Evolutionary conservation across 2,888 invertebrate genomes (phyloP), one percentile per base, ranked within the genome.

Genomic region (Dasypogon diadema): DNA sequence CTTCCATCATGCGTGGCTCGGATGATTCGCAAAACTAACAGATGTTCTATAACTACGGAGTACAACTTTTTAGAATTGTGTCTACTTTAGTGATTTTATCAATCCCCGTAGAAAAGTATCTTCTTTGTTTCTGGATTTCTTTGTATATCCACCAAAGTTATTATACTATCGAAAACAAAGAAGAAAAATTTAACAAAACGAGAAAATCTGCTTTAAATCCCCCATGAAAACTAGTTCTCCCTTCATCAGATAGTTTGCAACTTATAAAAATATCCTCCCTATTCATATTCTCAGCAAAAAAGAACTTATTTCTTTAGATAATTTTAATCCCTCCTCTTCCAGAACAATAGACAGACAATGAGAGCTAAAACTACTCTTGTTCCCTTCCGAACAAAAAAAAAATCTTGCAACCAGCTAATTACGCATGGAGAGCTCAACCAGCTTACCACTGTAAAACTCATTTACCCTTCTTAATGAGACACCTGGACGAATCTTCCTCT

Each of bases 401-500:
- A 42, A 12, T n/a, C 42, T 42, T 6, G 42, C 42, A 42, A 42
- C 42, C 12, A 42, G 42, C 42, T 42, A 42, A 42, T 42, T 42
- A 42, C 42, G 42, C 42, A 42, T 42, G 12, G n/a, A 42, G 42
- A 42, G 42, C 42, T 42, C 10, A 42, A 42, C 42, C 42, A 42
- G n/a, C 42, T 42, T 42, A 42, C 42, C 42, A 54, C n/a, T n/a
- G n/a, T n/a, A 34, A 54, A 54, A 70, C 54, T 70, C 54, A 70
- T 70, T 70, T 70, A 70, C 54, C 70, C 70, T 70, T 30, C 14
- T 34, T 70, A 70, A 54, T 70, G 70, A 70, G 70, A 70, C 70
- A 70, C 70, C 70, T 70, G 70, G 70, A 21, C 70, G 42, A 12
- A 42, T 42, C 42, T 42, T 42, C 42, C 42, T n/a, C n/a, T n/a